A percentile compares a stretch with the other conserved stretches of the same genome.
Evolutionary conservation across 1,140 invertebrate genomes (phyloP).

Genomic region (Drosophila truncata): DNA sequence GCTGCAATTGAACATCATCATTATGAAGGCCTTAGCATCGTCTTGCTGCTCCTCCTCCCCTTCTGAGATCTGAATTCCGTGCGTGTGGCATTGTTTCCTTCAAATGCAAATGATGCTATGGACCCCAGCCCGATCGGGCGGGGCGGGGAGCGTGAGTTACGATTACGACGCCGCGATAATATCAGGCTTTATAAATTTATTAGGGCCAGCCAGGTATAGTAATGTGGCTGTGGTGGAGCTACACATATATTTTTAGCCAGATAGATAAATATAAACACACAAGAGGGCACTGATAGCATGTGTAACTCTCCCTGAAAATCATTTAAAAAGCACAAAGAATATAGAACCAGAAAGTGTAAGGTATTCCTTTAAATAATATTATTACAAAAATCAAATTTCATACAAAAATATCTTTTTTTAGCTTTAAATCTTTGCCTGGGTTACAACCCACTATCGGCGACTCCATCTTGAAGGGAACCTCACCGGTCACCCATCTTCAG

Average conservation of each 20-base stretch:
- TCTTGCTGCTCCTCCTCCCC: not conserved
- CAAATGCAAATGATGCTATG: constrained; percentile 55
- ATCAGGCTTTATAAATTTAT: constrained; percentile 64
- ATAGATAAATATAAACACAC: constrained; percentile 35
- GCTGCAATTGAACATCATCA: constrained; percentile 48
- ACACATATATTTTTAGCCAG: constrained; percentile 63
- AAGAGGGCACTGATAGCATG: constrained; percentile 2
- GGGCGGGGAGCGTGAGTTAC: constrained; percentile 30
- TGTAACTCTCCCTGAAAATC: not conserved
- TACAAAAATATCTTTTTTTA: no score
- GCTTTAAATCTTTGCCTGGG: not conserved
- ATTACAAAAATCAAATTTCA: not conserved
- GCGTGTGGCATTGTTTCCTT: constrained; percentile 50
- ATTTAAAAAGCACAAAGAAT: not conserved
- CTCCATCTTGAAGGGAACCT: constrained; percentile 39
- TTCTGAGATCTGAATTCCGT: not conserved
- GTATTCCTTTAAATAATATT: not conserved
- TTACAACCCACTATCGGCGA: constrained; percentile 16
- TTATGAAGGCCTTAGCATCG: constrained; percentile 8
- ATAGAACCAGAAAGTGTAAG: not conserved
- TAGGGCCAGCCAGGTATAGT: constrained; percentile 27
- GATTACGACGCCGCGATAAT: constrained; percentile 38
- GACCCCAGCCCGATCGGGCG: constrained; percentile 8
- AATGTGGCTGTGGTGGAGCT: not conserved
- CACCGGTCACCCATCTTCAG: constrained; percentile 18